These are phyloP conservation scores for Clistopyga incitator DNA, from an alignment of 2,888 invertebrate genomes.

Conservation along the genomic window DNA sequence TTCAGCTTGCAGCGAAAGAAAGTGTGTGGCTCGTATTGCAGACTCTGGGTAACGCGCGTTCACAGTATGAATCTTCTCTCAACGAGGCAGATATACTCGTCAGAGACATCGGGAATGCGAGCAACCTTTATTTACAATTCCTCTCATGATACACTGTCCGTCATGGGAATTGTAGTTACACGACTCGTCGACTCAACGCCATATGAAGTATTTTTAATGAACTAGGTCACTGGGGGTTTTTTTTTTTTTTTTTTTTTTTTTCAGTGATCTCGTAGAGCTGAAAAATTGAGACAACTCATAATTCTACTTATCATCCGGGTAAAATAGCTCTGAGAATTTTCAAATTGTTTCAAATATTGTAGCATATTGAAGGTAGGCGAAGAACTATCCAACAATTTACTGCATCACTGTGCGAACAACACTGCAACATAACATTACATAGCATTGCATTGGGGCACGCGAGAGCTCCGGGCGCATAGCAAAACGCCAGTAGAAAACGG, in stretches of 20 bases:
- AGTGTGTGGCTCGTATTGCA: constrained; percentile 21
- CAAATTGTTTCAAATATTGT: not conserved
- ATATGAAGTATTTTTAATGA: not conserved
- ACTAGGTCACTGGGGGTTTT: not conserved
- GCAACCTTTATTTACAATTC: constrained; percentile 16
- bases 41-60: constrained; percentile 12
- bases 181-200: not conserved
- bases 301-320: no score
- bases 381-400: constrained; percentile 36
- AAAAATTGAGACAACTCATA: no score
- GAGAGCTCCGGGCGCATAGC: constrained; percentile 24
- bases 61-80: constrained; percentile 12
- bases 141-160: not conserved
- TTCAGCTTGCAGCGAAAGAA: constrained; percentile 35
- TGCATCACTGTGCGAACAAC: constrained; percentile 7
- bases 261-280: not conserved
- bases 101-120: constrained; percentile 14
- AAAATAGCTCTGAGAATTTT: not conserved
- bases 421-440: constrained; percentile 18
- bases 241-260: not conserved
- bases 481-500: constrained; percentile 37
- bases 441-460: constrained; percentile 29
- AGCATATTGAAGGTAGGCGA: not conserved
- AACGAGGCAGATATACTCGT: constrained; percentile 24
- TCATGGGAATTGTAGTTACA: not conserved